These are phyloP conservation scores for Lytechinus variegatus DNA, from an alignment of 35 echinoderm and acorn worm genomes.

Conservation along the genomic window DNA sequence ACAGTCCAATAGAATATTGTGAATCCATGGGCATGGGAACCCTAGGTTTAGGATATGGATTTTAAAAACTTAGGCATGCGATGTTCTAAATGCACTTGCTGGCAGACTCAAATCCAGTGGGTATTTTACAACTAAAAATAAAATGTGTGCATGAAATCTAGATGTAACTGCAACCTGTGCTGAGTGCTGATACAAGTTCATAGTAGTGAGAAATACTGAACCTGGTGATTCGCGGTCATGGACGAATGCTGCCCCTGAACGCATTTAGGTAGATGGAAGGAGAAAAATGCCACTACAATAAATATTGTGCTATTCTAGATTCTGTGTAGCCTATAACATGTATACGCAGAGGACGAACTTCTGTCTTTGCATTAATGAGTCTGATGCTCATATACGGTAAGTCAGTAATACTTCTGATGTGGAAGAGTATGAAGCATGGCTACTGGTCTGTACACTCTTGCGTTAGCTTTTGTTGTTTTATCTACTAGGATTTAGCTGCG, in stretches of 20 bases:
- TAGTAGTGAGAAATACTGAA: neutral
- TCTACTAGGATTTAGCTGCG: too few relatives aligned
- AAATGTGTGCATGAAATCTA: neutral
- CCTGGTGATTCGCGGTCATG: neutral
- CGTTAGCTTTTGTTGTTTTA: too few relatives aligned
- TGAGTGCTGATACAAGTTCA: neutral
- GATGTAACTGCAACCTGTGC: neutral
- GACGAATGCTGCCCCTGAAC: slow-evolving; percentile 8
- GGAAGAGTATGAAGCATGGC: too few relatives aligned
- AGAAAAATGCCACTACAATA: neutral
- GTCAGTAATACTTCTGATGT: too few relatives aligned
- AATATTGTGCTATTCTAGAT: neutral
- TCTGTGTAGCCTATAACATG: neutral
- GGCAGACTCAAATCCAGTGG: neutral
- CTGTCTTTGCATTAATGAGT: too few relatives aligned
- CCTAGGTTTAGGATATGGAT: too few relatives aligned
- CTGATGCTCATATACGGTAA: too few relatives aligned
- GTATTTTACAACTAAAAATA: neutral
- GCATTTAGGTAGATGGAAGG: neutral
- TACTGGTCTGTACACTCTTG: too few relatives aligned
- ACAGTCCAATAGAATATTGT: too few relatives aligned
- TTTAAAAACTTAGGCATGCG: neutral
- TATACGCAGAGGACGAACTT: too few relatives aligned
- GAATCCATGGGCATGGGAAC: too few relatives aligned
- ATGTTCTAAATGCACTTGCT: too few relatives aligned